Evolutionary conservation across 2,113 vertebrate genomes (phyloP).

Genomic region (Oreotrochilus melanogaster): DNA sequence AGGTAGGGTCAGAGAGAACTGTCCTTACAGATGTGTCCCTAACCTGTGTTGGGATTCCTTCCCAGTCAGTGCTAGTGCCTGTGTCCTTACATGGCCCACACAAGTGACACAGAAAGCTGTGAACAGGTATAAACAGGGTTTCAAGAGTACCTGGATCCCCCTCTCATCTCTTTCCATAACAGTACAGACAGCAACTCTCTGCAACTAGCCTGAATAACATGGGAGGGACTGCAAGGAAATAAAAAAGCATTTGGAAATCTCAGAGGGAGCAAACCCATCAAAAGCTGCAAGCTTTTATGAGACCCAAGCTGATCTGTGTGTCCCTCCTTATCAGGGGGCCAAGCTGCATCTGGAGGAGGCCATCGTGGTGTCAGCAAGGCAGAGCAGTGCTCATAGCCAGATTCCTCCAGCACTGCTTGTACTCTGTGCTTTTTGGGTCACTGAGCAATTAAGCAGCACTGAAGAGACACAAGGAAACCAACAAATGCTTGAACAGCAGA

Average conservation of each 20-base stretch:
- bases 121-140: background rate
- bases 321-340: background rate
- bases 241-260: background rate
- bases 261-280: background rate
- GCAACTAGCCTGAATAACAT: background rate
- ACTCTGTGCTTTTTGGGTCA: conserved; percentile 36
- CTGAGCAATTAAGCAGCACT: background rate
- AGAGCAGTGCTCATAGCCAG: background rate
- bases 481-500: background rate
- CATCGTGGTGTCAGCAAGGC: background rate
- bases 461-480: background rate
- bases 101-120: background rate
- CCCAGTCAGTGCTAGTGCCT: fast-evolving
- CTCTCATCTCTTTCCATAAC: background rate
- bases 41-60: background rate
- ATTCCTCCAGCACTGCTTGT: conserved; percentile 6
- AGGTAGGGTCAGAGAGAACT: background rate
- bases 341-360: background rate
- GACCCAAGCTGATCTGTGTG: background rate
- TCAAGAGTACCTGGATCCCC: fast-evolving
- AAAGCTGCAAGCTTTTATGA: background rate
- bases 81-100: background rate
- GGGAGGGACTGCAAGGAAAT: background rate
- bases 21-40: background rate
- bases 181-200: background rate